Percentiles rank a stretch among this genome's conserved stretches.
Conservation (phyloP, 2,113 vertebrate species). For the Serilophus lunatus region DNA sequence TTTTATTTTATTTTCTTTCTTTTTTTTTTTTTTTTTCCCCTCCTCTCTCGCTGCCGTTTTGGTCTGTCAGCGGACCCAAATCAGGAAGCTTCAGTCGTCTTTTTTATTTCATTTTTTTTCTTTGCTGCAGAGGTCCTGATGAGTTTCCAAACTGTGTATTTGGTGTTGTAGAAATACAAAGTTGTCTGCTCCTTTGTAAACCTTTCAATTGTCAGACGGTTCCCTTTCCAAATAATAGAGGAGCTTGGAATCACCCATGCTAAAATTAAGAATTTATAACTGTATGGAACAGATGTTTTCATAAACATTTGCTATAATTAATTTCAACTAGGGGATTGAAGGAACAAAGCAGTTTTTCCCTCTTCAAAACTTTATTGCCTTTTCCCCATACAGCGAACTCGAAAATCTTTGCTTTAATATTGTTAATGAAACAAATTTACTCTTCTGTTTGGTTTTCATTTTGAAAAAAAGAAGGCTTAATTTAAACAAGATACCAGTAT, state of each 20-base stretch:
- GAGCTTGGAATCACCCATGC: constrained; percentile 69
- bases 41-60: not conserved
- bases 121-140: constrained; percentile 5
- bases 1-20: not conserved
- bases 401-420: constrained; percentile 71
- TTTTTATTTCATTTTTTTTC: not conserved
- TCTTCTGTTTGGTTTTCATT: constrained; percentile 69
- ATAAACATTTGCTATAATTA: constrained; percentile 86
- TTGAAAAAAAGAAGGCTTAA: constrained; percentile 45
- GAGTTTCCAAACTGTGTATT: constrained; percentile 33
- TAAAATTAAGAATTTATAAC: constrained; percentile 82
- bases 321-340: constrained; percentile 80
- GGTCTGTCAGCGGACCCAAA: not conserved
- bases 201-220: constrained; percentile 54
- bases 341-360: constrained; percentile 78
- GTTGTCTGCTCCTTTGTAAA: constrained; percentile 57
- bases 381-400: constrained; percentile 67
- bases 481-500: constrained; percentile 13
- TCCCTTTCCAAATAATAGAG: constrained; percentile 68
- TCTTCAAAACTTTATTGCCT: constrained; percentile 80
- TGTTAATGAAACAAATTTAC: constrained; percentile 69
- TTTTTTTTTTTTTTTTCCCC: not conserved
- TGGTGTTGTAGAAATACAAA: constrained; percentile 50
- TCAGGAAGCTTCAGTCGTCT: not conserved
- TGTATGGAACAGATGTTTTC: constrained; percentile 83